phyloP scores from a whole-genome alignment of 2,113 vertebrate species.

The Podarcis raffonei region DNA sequence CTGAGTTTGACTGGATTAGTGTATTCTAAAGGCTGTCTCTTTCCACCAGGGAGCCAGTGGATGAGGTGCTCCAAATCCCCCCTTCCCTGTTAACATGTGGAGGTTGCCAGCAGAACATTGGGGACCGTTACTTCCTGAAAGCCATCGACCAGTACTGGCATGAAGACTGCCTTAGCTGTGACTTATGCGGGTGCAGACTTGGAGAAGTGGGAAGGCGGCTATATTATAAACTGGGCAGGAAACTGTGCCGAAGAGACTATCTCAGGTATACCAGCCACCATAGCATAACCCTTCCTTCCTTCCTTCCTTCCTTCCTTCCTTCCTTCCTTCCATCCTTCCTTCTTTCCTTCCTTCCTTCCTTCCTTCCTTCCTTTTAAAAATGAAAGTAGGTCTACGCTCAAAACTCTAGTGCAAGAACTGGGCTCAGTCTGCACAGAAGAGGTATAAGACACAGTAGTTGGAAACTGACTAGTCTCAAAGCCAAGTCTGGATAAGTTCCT shows the following conservation, averaged over 20 bases:
- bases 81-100: constrained; percentile 95
- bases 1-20: rapidly evolving
- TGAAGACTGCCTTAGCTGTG: constrained; percentile 98
- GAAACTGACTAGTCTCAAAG: neutral
- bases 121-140: constrained; percentile 98
- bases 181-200: constrained; percentile 94
- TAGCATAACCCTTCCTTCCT: rapidly evolving
- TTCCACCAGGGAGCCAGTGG: constrained; percentile 89
- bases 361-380: neutral
- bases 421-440: neutral
- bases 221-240: constrained; percentile 97
- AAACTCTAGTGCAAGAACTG: neutral
- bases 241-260: constrained; percentile 95
- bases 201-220: constrained; percentile 94
- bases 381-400: neutral
- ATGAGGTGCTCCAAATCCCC: constrained; percentile 96
- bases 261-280: constrained; percentile 82
- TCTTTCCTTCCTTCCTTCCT: neutral
- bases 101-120: constrained; percentile 97
- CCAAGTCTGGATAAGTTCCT: neutral
- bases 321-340: rapidly evolving
- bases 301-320: neutral
- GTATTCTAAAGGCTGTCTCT: rapidly evolving
- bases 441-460: neutral
- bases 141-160: constrained; percentile 99